A percentile compares a stretch with the other conserved stretches of the same genome.
These are phyloP conservation scores for Nesometra sesokonis DNA, from an alignment of 35 echinoderm and acorn worm species.

Conservation along the genomic window DNA sequence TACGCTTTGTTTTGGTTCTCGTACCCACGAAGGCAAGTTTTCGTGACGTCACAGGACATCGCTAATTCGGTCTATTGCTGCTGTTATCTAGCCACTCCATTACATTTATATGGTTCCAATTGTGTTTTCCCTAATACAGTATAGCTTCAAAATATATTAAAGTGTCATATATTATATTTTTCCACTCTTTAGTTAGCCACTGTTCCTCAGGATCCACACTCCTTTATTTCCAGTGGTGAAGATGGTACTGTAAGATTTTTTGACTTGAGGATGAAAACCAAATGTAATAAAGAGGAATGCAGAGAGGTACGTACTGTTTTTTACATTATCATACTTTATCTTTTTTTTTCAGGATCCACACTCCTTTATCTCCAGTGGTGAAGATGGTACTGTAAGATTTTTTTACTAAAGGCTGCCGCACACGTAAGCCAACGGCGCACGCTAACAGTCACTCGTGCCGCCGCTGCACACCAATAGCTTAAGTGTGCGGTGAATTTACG, in stretches of 20 bases:
- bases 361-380: slow-evolving; percentile 92
- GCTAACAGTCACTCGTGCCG: no score
- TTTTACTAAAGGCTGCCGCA: slow-evolving; percentile 76
- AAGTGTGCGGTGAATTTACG: no score
- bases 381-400: slow-evolving; percentile 88
- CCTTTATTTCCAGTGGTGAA: slow-evolving; percentile 95
- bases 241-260: slow-evolving; percentile 88
- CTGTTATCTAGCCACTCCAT: no score
- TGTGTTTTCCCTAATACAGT: no score
- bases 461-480: no score
- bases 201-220: slow-evolving; percentile 71
- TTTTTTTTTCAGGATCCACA: slow-evolving; percentile 26
- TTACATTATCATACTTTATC: not conserved
- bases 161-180: not conserved
- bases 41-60: no score
- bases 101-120: no score
- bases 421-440: no score
- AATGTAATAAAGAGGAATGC: slow-evolving; percentile 79
- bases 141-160: no score
- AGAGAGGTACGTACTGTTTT: slow-evolving; percentile 39
- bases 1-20: no score
- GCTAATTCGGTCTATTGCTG: no score
- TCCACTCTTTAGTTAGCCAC: slow-evolving; percentile 44
- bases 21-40: no score
- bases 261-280: slow-evolving; percentile 81